Evolutionary conservation across 2,888 invertebrate genomes (phyloP).

Genomic region (Caenorhabditis panamensis): DNA sequence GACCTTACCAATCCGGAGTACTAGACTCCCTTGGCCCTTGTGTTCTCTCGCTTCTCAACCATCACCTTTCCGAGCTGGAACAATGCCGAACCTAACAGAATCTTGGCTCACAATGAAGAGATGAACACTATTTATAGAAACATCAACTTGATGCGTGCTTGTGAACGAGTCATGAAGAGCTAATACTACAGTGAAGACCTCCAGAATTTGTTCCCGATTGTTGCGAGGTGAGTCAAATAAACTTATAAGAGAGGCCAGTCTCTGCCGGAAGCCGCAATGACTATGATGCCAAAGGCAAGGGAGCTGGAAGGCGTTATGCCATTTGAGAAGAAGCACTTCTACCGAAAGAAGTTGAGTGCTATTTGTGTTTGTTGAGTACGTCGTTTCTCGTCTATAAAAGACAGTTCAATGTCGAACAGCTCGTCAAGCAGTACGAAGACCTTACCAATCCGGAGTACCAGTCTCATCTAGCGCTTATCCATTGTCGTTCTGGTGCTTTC

Average conservation of each 20-base stretch:
- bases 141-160: constrained; percentile 97
- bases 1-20: constrained; percentile 86
- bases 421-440: too few species aligned
- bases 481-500: constrained; percentile 93
- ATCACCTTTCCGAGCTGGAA: constrained; percentile 99
- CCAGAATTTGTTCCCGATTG: constrained; percentile 91
- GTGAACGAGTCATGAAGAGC: constrained; percentile 84
- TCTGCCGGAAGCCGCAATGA: constrained; percentile 97
- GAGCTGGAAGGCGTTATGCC: constrained; percentile 86
- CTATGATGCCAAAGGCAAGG: constrained; percentile 87
- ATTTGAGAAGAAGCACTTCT: constrained; percentile 93
- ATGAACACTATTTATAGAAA: constrained; percentile 99
- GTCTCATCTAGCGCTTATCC: constrained; percentile 96
- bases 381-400: too few species aligned
- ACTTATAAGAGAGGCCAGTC: constrained; percentile 87
- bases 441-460: constrained; percentile 82
- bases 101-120: constrained; percentile 98
- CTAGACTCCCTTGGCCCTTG: constrained; percentile 94
- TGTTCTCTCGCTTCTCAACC: constrained; percentile 98
- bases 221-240: constrained; percentile 85
- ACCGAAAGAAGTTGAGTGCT: too few species aligned
- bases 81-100: constrained; percentile 95
- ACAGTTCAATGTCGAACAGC: too few species aligned
- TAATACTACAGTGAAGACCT: constrained; percentile 88
- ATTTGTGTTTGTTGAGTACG: too few species aligned